Conservation (phyloP, 2,113 vertebrate species). For the Stigmatopora argus region DNA sequence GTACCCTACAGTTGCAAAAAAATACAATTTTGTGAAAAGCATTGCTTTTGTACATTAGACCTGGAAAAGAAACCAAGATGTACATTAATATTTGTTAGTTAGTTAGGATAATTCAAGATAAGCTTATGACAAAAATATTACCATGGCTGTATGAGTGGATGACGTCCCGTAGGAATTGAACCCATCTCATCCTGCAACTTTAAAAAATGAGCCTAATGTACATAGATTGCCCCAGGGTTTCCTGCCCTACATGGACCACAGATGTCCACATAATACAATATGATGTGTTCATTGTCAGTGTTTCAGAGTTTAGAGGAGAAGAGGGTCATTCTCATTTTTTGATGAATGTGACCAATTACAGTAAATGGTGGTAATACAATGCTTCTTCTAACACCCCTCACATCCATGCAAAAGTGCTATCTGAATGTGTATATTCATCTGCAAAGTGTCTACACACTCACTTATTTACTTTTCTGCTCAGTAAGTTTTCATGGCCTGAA, state of each 20-base stretch:
- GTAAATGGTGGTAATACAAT: constrained; percentile 18
- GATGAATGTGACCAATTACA: constrained; percentile 19
- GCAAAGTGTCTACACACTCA: background rate
- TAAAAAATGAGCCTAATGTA: background rate
- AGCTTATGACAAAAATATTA: background rate
- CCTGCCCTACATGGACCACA: background rate
- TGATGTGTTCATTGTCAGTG: constrained; percentile 2
- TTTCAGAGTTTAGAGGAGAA: background rate
- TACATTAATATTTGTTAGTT: background rate
- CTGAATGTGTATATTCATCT: constrained; percentile 12
- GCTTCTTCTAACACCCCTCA: constrained; percentile 6
- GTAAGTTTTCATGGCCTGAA: background rate
- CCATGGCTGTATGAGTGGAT: background rate
- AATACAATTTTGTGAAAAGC: too few species aligned
- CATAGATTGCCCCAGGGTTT: background rate
- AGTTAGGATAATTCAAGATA: background rate
- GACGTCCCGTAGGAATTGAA: background rate
- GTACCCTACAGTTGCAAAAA: background rate
- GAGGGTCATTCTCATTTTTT: constrained; percentile 5
- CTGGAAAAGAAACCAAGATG: too few species aligned
- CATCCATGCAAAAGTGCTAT: constrained; percentile 12
- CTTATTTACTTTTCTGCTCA: background rate
- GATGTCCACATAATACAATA: background rate
- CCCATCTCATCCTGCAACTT: background rate
- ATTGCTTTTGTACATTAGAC: background rate